Conservation (phyloP, 2,797 vertebrate genomes). For the Odontamblyopus rebecca region DNA sequence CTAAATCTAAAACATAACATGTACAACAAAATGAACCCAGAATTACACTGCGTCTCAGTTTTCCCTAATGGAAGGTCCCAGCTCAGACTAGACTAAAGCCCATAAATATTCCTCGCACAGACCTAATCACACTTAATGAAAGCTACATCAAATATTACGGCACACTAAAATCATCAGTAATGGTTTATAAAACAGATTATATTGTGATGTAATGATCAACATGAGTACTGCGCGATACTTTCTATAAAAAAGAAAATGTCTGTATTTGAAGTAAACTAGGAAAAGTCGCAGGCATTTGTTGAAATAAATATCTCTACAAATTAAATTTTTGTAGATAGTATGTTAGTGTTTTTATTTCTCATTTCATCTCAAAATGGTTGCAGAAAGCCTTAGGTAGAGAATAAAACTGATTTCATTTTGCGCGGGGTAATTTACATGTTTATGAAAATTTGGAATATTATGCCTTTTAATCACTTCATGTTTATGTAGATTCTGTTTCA, state of each 20-base stretch:
- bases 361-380: not conserved
- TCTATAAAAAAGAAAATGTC: not conserved
- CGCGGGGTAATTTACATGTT: not conserved
- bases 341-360: not conserved
- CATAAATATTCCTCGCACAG: slow-evolving; percentile 6
- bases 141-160: not conserved
- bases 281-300: not conserved
- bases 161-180: not conserved
- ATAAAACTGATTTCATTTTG: not conserved
- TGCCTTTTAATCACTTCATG: not conserved
- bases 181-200: slow-evolving; percentile 1
- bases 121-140: slow-evolving; percentile 46
- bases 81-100: slow-evolving; percentile 22
- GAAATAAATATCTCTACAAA: too few species aligned
- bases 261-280: not conserved
- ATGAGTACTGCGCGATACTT: not conserved
- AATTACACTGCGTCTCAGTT: too few species aligned
- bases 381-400: not conserved
- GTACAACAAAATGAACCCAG: too few species aligned
- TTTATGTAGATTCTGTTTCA: not conserved
- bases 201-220: not conserved
- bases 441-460: not conserved
- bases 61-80: slow-evolving; percentile 41
- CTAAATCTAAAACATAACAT: too few species aligned
- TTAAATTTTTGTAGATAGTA: not conserved